A percentile compares a stretch with the other conserved stretches of the same genome.
These are phyloP conservation scores for Craseonycteris thonglongyai DNA, from an alignment of 2,113 vertebrate species.

Conservation along the genomic window DNA sequence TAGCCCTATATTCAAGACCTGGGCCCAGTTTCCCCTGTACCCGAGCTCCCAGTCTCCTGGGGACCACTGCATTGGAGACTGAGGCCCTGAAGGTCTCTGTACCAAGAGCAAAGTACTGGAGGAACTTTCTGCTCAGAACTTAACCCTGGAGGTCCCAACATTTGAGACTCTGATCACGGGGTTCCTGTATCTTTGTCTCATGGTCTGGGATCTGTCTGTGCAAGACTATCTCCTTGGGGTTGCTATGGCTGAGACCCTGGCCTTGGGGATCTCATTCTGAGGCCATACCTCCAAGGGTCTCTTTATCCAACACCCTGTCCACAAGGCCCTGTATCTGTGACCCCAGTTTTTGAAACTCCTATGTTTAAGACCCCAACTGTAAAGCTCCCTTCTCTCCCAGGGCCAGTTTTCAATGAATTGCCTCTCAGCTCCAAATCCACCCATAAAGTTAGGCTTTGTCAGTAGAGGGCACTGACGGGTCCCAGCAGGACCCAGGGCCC, in stretches of 20 bases:
- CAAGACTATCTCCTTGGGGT: not conserved
- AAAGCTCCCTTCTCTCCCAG: not conserved
- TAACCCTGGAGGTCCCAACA: not conserved
- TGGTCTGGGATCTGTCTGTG: not conserved
- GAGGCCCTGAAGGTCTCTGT: not conserved
- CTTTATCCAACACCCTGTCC: not conserved
- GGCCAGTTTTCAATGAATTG: not conserved
- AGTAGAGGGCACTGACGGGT: not conserved
- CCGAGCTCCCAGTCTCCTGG: not conserved
- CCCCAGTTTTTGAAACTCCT: not conserved
- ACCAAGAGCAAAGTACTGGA: not conserved
- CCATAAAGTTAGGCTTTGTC: not conserved
- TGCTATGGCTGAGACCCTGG: not conserved
- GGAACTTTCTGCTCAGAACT: not conserved
- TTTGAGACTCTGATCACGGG: not conserved
- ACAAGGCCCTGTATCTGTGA: not conserved
- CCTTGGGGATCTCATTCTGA: not conserved
- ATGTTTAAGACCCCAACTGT: not conserved
- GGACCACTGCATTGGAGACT: not conserved
- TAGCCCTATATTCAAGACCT: not conserved
- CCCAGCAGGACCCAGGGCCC: not conserved
- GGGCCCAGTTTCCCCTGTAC: not conserved
- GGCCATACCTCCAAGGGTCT: not conserved
- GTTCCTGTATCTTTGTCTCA: not conserved
- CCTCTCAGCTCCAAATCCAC: not conserved